Base-by-base conservation (phyloP, 1,140 invertebrate species). In the Cotesia vestalis region DNA sequence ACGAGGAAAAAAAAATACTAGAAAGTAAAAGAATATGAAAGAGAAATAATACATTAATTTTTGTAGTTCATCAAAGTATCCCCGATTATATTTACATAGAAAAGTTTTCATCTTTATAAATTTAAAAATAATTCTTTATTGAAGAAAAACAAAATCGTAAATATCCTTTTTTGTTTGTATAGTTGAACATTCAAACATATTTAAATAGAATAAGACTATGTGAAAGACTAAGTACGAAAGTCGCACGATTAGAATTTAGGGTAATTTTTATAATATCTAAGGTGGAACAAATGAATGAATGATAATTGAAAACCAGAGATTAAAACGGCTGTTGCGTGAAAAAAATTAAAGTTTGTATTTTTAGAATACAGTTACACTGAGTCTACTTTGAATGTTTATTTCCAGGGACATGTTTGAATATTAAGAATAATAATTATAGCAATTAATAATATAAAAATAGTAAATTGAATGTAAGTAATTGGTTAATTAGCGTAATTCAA, bases 381-480 rank as follows among this genome's bases (percentile, higher is more conserved):
- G 63, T 75, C 57, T 76, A 63, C 67, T 55, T 70, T 38, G 9
- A 62, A 62, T 11, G n/a, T 27, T 36, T 62, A n/a, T 75, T 62
- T 73, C 62, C 51, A 38, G 12, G 20, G n/a, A 66, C 11, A 64
- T 63, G 61, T 67, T 20, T 59, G 8, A 59, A 8, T 59, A 59
- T 20, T 59, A 59, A 20, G 4, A 59, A 59, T 59, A 59, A 20
- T 59, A 46, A 46, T 46, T 46, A 46, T 46, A 46, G 40, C 40
- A 46, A 46, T 46, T 46, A 46, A 46, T 46, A 11, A 46, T 46
- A 46, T 46, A 46, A 46, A 46, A 46, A 46, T 46, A 46, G 40
- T 46, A 46, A 46, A 46, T 46, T 46, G 40, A 46, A 46, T 46
- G 6, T 46, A 46, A 46, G 40, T 9, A 9, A 46, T 9, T 46